Evolutionary conservation across 92 coral and sea anemone species (phyloP).

Genomic region (Siderastrea radians): DNA sequence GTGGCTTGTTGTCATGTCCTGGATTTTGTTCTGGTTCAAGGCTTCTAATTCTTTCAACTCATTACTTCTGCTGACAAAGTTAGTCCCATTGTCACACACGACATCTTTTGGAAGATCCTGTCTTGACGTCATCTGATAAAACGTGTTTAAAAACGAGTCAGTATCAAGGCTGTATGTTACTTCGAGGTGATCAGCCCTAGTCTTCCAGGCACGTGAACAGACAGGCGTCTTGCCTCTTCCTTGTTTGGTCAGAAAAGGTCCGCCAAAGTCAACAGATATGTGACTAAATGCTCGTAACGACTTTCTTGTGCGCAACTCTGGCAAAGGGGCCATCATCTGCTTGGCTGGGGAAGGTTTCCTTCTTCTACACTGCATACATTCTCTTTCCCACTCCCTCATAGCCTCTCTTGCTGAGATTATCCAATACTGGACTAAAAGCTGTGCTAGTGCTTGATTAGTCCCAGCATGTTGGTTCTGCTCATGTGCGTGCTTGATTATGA

Average conservation of each 20-base stretch:
- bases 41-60: slow-evolving; percentile 46
- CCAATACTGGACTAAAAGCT: slow-evolving; percentile 62
- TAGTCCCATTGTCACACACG: slow-evolving; percentile 61
- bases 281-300: slow-evolving; percentile 45
- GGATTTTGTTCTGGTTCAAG: slow-evolving; percentile 31
- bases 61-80: slow-evolving; percentile 49
- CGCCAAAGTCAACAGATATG: slow-evolving; percentile 52
- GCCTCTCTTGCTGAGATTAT: slow-evolving; percentile 71
- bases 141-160: slow-evolving; percentile 49
- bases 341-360: slow-evolving; percentile 53
- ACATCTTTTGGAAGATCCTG: slow-evolving; percentile 40
- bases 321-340: slow-evolving; percentile 66
- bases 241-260: slow-evolving; percentile 62
- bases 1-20: slow-evolving; percentile 28
- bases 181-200: slow-evolving; percentile 61
- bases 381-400: slow-evolving; percentile 57
- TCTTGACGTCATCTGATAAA: slow-evolving; percentile 51
- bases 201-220: slow-evolving; percentile 54
- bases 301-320: slow-evolving; percentile 36
- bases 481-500: slow-evolving; percentile 68
- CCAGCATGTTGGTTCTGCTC: slow-evolving; percentile 57
- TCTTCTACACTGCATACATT: slow-evolving; percentile 51
- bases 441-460: slow-evolving; percentile 60
- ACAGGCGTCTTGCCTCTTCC: slow-evolving; percentile 52
- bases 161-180: slow-evolving; percentile 50